Evolutionary conservation across 92 coral and sea anemone species (phyloP).

Genomic region (Plumapathes pennacea): DNA sequence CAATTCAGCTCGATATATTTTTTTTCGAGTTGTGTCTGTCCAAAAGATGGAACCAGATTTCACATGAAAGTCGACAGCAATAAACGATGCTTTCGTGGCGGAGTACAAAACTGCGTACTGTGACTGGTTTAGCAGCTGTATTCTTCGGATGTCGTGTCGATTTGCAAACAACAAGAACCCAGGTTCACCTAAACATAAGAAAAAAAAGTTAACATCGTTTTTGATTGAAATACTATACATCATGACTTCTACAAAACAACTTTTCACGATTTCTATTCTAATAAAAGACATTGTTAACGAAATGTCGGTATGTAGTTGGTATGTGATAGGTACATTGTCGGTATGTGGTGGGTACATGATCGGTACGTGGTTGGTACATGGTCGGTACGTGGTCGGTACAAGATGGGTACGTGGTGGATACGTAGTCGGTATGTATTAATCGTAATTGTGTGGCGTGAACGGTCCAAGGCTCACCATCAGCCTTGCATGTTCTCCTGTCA

Average conservation of each 20-base stretch:
- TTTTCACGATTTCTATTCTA: no score
- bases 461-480: conserved; percentile 80
- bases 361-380: no score
- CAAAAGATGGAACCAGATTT: conserved; percentile 60
- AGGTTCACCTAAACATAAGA: conserved; percentile 40
- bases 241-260: background rate
- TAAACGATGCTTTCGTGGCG: conserved; percentile 54
- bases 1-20: conserved; percentile 64
- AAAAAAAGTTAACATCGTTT: background rate
- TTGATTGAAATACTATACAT: no score
- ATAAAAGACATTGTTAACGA: no score
- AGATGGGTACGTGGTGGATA: no score
- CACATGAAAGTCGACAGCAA: conserved; percentile 82
- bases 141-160: conserved; percentile 85
- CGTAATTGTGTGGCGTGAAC: no score
- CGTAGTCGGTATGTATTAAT: no score
- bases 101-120: conserved; percentile 74
- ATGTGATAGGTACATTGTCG: no score
- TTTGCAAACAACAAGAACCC: conserved; percentile 83
- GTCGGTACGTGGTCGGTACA: no score
- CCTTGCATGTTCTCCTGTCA: conserved; percentile 82
- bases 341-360: no score
- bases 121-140: conserved; percentile 56
- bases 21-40: conserved; percentile 82
- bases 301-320: no score